Evolutionary conservation across 2,888 invertebrate genomes (phyloP), one percentile per base, ranked within the genome.

Genomic region (Hemicrepidius hirtus): DNA sequence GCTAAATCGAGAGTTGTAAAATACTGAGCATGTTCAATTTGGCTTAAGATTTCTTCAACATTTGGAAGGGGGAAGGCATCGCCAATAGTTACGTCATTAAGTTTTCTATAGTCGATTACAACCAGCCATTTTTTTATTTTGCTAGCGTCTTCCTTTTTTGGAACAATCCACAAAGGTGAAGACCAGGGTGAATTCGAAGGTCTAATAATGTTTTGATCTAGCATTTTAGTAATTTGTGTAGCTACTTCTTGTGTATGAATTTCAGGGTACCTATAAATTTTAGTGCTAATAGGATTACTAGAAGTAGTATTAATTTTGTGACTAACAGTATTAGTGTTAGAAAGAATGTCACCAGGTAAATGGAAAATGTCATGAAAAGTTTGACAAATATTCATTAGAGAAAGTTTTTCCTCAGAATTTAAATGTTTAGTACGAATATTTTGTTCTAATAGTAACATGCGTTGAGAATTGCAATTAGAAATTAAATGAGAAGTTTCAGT

Each of bases 1-100:
- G 82, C 82, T 1, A 84, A 41, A 75, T 84, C 83, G 37, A 84
- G 41, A 0, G 79, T 81, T 2, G 81, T 78, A 44, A 83, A 84
- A 59, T 80, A 83, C 41, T 73, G 75, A 0, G 80, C 72, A 37
- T 78, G 72, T 37, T 81, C 80, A 50, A 80, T 46, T 62, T 76
- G 70, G 44, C 75, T 76, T 49, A 80, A 28, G 46, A 79, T 79
- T n/a, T 79, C 74, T 5, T 53, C 53, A 6, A 80, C 77, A 28
- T 76, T 78, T 9, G 79, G 78, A 7, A n/a, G n/a, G n/a, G n/a
- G n/a, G n/a, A n/a, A n/a, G n/a, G n/a, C n/a, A n/a, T n/a, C n/a
- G n/a, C n/a, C 80, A 53, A 7, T 78, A 78, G 41, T 76, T 76
- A 16, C 12, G 5, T 57, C 35, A 21, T 57, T 57, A 2, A 57